Evolutionary conservation across 1,140 invertebrate genomes (phyloP).

Genomic region (Plodia interpunctella): DNA sequence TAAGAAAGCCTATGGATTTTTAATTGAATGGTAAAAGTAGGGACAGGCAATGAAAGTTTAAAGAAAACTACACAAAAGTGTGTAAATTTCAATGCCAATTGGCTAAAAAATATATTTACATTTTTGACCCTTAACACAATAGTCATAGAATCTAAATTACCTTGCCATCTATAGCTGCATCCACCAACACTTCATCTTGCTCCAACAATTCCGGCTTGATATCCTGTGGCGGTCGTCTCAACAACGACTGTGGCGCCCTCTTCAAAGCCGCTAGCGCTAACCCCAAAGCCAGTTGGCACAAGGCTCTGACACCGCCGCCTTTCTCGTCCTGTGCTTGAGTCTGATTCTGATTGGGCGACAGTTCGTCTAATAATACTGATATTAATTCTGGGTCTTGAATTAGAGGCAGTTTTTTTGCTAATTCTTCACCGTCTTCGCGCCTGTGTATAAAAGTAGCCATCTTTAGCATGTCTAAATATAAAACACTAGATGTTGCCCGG

Average conservation of each 20-base stretch:
- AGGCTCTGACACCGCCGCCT: conserved; percentile 80
- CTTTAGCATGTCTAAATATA: no score
- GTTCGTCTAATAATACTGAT: conserved; percentile 72
- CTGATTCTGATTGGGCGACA: conserved; percentile 47
- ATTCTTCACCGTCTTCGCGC: conserved; percentile 80
- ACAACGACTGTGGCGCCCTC: conserved; percentile 71
- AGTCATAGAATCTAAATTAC: conserved; percentile 35
- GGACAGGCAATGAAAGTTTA: no score
- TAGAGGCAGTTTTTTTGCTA: conserved; percentile 85
- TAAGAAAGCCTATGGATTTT: no score
- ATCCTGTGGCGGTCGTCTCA: conserved; percentile 28
- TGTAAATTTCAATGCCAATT: no score
- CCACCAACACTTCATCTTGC: conserved; percentile 86
- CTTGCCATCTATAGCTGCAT: conserved; percentile 87
- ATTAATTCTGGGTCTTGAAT: conserved; percentile 83
- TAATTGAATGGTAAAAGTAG: no score
- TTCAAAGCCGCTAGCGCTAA: conserved; percentile 88
- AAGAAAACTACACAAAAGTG: no score
- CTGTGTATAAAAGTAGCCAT: conserved; percentile 35
- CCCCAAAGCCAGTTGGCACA: conserved; percentile 88
- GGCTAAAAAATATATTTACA: no score
- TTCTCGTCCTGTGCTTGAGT: not conserved
- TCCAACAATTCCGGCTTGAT: conserved; percentile 75
- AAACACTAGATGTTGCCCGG: no score
- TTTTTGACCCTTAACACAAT: not conserved